Conservation (phyloP, 2,113 vertebrate species). For the Vicugna pacos region DNA sequence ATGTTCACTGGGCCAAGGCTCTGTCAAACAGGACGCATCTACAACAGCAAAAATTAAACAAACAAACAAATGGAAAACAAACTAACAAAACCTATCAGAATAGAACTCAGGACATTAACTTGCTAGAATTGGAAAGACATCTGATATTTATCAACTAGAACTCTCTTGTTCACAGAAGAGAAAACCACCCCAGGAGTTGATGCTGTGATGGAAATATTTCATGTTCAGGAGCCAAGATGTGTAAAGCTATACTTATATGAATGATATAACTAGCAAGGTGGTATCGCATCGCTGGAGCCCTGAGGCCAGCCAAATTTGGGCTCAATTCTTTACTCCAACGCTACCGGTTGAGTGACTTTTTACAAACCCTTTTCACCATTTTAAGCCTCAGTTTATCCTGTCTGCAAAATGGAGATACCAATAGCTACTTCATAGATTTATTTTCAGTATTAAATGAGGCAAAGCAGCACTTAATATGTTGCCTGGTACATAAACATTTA, state of each 20-base stretch:
- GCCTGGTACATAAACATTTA: neutral
- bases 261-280: neutral
- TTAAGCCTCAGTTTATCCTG: neutral
- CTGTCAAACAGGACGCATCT: neutral
- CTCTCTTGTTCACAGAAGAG: neutral
- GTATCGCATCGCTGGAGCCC: fast-evolving
- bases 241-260: neutral
- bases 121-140: neutral
- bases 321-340: neutral
- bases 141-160: neutral
- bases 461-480: neutral
- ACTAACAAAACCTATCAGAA: neutral
- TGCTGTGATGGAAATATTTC: neutral
- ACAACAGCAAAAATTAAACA: neutral
- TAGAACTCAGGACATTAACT: neutral
- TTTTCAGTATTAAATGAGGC: constrained; percentile 43
- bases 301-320: neutral
- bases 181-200: neutral
- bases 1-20: neutral
- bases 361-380: neutral
- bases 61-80: neutral
- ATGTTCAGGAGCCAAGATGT: neutral
- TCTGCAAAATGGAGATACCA: neutral
- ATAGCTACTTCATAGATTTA: neutral
- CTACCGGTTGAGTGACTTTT: neutral